These are phyloP conservation scores for Crioceris asparagi DNA, from an alignment of 2,888 invertebrate species.

Conservation along the genomic window DNA sequence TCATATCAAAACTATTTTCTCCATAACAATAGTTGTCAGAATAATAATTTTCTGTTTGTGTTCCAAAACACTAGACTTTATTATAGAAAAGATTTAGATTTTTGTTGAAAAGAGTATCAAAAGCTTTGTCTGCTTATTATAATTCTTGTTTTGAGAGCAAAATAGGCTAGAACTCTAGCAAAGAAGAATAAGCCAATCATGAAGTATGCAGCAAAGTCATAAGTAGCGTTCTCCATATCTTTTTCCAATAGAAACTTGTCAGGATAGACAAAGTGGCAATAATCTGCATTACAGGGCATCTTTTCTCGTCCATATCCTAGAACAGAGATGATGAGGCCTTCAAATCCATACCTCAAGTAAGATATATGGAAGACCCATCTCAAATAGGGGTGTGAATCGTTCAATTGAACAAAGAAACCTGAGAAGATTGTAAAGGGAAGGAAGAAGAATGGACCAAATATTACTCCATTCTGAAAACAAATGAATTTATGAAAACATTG, in stretches of 20 bases:
- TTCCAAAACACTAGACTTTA: too few relatives aligned
- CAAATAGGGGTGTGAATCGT: constrained; percentile 65
- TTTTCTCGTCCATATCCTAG: constrained; percentile 71
- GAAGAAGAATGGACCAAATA: constrained; percentile 79
- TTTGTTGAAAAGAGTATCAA: too few relatives aligned
- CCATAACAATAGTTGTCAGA: too few relatives aligned
- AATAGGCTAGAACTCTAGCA: constrained; percentile 54
- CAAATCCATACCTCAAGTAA: constrained; percentile 80
- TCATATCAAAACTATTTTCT: too few relatives aligned
- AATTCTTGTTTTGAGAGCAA: constrained; percentile 55
- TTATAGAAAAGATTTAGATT: too few relatives aligned
- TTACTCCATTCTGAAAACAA: constrained; percentile 68
- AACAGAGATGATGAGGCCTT: constrained; percentile 69
- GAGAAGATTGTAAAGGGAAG: constrained; percentile 85
- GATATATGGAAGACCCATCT: constrained; percentile 83
- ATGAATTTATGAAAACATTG: too few relatives aligned
- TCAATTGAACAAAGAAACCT: constrained; percentile 81
- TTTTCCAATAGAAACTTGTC: constrained; percentile 61
- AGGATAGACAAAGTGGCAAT: constrained; percentile 65
- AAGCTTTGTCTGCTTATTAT: too few relatives aligned
- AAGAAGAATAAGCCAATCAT: constrained; percentile 52
- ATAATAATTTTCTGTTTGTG: too few relatives aligned
- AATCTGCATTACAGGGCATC: constrained; percentile 61
- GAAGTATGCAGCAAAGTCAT: constrained; percentile 53
- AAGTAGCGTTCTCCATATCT: constrained; percentile 58